Base-by-base conservation (phyloP, 2,113 vertebrate genomes). In the Parotia lawesii region DNA sequence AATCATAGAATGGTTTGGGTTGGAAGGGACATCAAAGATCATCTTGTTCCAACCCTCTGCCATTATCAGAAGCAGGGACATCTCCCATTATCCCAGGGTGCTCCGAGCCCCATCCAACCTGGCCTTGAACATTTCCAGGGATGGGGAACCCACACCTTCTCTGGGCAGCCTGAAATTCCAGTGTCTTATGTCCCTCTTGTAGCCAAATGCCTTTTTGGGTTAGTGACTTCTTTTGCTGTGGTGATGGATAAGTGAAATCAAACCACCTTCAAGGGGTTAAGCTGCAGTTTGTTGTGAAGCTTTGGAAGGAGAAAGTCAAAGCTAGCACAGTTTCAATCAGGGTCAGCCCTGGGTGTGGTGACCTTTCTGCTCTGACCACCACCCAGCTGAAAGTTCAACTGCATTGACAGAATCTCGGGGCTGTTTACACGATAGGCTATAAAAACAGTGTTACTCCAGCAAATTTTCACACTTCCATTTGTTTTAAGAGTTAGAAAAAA, bases 381-480 rank as follows among this genome's bases (percentile, higher is more conserved):
- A 28, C 47, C 24, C 11, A 16, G 65, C 33, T 58, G 64, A 69
- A 82, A 92, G 75, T 83, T 80, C 66, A 60, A 5, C 81, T 75
- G 21, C 53, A 50, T 12, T 66, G 86, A 33, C 86, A 58, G 22
- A 8, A 51, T 92, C 81, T 82, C 51, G 48, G 66, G 37, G 31
- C 10, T 92, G 87, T 95, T 96, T 83, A 94, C 42, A 12, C 7
- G 25, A 35, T 18, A 53, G 58, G 37, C 87, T 96, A 29, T 37
- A 90, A 94, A 95, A 95, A 73, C 74, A 91, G 17, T 24, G 50
- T 31, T 45, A 45, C 67, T 92, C 50, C 65, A 54, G 72, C 3
- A 60, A 87, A 76, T 84, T 82, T 92, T 95, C 95, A 87, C 85
- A 78, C 80, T 96, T 94, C 60, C 19, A 60, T 97, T 94, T 97